These are phyloP conservation scores for Embiotoca jacksoni DNA, from an alignment of 2,113 vertebrate species.

Conservation along the genomic window DNA sequence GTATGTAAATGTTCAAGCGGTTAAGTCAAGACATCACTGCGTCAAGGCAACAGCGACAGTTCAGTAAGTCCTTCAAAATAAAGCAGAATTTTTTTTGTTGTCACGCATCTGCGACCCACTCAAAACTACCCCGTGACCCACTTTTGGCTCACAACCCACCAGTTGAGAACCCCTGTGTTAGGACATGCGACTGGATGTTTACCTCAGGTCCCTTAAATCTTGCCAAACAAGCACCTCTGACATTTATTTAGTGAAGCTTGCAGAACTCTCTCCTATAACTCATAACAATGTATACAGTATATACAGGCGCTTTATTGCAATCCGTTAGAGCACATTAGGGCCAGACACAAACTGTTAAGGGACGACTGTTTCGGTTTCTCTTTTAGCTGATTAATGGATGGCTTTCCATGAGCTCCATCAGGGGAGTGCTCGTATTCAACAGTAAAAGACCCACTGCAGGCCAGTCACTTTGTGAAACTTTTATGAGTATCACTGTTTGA, in stretches of 20 bases:
- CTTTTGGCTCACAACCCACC: too few species aligned
- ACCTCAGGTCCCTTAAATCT: background rate
- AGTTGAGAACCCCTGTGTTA: background rate
- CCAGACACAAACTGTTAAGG: conserved; percentile 18
- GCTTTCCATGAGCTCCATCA: conserved; percentile 51
- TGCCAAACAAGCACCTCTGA: conserved; percentile 1
- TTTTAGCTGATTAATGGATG: conserved; percentile 57
- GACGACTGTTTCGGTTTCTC: conserved; percentile 35
- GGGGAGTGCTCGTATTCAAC: conserved; percentile 55
- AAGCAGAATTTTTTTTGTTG: too few species aligned
- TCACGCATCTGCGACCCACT: too few species aligned
- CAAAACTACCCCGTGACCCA: too few species aligned
- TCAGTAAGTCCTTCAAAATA: too few species aligned
- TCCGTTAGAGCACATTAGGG: conserved; percentile 41
- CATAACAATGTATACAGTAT: conserved; percentile 6
- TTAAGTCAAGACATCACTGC: too few species aligned
- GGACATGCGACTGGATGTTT: background rate
- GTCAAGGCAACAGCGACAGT: too few species aligned
- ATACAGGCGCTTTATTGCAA: conserved; percentile 7
- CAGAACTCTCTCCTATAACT: background rate
- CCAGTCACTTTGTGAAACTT: conserved; percentile 36
- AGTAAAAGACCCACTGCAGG: conserved; percentile 20
- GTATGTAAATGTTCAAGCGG: too few species aligned
- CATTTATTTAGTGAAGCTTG: background rate
- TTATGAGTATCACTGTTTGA: conserved; percentile 45